phyloP scores from a whole-genome alignment of 2,797 vertebrate genomes.

The Manis pentadactyla region DNA sequence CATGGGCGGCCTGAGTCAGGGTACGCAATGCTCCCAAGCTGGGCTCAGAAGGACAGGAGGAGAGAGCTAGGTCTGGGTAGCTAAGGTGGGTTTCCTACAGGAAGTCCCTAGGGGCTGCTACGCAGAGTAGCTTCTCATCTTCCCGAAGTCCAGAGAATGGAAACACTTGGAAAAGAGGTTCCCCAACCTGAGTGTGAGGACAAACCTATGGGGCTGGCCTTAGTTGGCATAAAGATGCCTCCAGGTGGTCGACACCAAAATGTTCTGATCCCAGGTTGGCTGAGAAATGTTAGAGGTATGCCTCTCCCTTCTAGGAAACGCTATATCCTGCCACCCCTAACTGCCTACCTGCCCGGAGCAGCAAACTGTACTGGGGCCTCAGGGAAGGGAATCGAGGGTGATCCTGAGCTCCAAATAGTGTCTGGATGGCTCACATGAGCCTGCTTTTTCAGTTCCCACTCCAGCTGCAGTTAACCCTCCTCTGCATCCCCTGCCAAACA shows the following conservation, averaged over 20 bases:
- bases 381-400: neutral
- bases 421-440: neutral
- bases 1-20: neutral
- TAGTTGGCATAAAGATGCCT: neutral
- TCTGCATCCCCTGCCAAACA: neutral
- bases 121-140: neutral
- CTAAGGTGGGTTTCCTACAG: neutral
- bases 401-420: neutral
- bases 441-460: neutral
- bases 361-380: neutral
- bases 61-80: neutral
- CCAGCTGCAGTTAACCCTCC: neutral
- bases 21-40: neutral
- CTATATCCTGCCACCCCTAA: neutral
- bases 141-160: constrained; percentile 23
- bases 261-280: neutral
- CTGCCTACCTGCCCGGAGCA: neutral
- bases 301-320: neutral
- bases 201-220: neutral
- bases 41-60: neutral
- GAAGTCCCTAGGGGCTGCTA: neutral
- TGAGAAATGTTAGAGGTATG: neutral
- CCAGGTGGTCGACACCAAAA: neutral
- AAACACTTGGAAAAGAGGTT: constrained; percentile 17
- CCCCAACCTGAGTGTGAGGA: neutral